phyloP scores from a whole-genome alignment of 2,888 invertebrate species.

The Chrysopilus asiliformis region DNA sequence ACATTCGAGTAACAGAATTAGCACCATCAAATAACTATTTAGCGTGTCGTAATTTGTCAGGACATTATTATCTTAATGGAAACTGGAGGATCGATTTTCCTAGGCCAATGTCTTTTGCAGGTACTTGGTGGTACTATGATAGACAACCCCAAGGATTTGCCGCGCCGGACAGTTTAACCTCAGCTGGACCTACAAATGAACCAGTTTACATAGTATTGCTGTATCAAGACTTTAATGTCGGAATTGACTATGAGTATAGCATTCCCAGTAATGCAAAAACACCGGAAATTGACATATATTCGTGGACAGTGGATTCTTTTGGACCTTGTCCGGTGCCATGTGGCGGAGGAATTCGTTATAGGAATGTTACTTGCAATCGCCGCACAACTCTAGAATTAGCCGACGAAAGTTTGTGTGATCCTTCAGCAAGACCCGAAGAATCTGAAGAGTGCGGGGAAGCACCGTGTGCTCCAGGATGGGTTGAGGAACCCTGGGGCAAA shows the following conservation, averaged over 20 bases:
- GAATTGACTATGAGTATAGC: constrained; percentile 81
- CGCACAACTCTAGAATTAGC: constrained; percentile 56
- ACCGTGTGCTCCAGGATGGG: constrained; percentile 73
- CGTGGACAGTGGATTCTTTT: constrained; percentile 60
- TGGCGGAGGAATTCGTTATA: constrained; percentile 74
- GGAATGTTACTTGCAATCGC: constrained; percentile 70
- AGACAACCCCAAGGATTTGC: constrained; percentile 66
- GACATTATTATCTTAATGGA: constrained; percentile 84
- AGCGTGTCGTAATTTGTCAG: constrained; percentile 72
- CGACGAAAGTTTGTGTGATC: constrained; percentile 66
- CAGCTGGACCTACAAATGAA: constrained; percentile 84
- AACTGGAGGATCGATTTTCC: constrained; percentile 91
- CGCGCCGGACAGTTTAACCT: constrained; percentile 71
- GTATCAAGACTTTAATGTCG: constrained; percentile 71
- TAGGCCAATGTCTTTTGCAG: constrained; percentile 62
- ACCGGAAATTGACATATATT: constrained; percentile 57
- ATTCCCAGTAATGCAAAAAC: constrained; percentile 57
- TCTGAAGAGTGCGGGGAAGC: constrained; percentile 59
- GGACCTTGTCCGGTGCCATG: constrained; percentile 73
- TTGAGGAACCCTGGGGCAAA: constrained; percentile 59
- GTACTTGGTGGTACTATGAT: constrained; percentile 78
- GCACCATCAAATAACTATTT: constrained; percentile 75
- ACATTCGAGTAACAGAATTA: constrained; percentile 66
- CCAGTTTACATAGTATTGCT: constrained; percentile 70
- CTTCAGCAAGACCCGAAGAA: constrained; percentile 53